Conservation (phyloP, 2,888 invertebrate genomes). For the Drosophila neutralis region DNA sequence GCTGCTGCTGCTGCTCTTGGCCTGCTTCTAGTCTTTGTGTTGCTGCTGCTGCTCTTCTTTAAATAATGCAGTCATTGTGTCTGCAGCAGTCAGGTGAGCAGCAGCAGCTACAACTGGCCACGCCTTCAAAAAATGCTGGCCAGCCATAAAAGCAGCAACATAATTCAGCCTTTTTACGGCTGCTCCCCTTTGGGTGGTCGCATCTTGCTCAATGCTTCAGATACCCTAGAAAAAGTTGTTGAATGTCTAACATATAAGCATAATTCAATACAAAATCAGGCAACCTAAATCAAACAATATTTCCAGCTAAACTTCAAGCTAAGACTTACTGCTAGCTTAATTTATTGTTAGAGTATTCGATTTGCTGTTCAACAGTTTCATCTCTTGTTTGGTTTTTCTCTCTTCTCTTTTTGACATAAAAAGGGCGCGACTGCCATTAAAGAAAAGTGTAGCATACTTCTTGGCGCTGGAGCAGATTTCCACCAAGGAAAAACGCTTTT, state of each 20-base stretch:
- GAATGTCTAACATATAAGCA: not conserved
- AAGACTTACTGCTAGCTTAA: not conserved
- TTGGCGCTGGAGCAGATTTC: conserved; percentile 53
- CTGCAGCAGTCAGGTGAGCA: conserved; percentile 63
- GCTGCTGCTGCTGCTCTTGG: conserved; percentile 25
- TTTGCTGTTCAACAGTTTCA: not conserved
- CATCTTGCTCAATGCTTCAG: not conserved
- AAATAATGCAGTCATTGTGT: conserved; percentile 80
- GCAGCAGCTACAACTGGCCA: conserved; percentile 20
- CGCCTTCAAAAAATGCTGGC: conserved; percentile 50
- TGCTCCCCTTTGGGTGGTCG: conserved; percentile 1
- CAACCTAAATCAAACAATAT: not conserved
- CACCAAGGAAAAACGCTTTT: conserved; percentile 45
- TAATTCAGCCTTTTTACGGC: conserved; percentile 58
- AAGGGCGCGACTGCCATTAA: conserved; percentile 73
- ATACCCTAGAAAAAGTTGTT: conserved; percentile 1
- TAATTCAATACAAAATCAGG: not conserved
- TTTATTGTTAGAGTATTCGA: conserved; percentile 9
- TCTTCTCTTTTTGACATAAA: conserved; percentile 71
- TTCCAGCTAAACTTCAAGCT: not conserved
- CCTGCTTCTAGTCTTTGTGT: not conserved
- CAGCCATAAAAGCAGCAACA: conserved; percentile 58
- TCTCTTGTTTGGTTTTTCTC: conserved; percentile 19
- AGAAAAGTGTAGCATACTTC: conserved; percentile 76
- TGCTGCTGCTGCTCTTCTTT: conserved; percentile 39